These are phyloP conservation scores for Orussus abietinus DNA, from an alignment of 1,140 invertebrate species.

Conservation along the genomic window DNA sequence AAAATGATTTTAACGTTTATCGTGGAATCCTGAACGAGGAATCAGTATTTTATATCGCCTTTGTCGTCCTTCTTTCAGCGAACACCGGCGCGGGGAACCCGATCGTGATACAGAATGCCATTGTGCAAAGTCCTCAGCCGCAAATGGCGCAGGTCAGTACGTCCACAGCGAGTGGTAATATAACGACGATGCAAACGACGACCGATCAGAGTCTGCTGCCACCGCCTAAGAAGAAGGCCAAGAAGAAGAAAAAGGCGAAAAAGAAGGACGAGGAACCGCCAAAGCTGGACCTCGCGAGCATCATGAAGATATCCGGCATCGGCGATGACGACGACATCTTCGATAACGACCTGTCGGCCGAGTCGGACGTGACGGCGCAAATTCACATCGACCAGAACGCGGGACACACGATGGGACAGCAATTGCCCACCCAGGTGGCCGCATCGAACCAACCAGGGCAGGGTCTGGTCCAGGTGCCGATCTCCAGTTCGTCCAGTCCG, in stretches of 20 bases:
- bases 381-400: constrained; percentile 7
- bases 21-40: too few relatives aligned
- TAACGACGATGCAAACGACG: constrained; percentile 34
- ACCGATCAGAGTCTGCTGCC: constrained; percentile 46
- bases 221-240: constrained; percentile 51
- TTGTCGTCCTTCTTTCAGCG: constrained; percentile 33
- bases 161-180: constrained; percentile 23
- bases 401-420: constrained; percentile 13
- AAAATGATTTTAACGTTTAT: too few relatives aligned
- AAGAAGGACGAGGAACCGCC: constrained; percentile 56
- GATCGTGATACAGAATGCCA: constrained; percentile 51
- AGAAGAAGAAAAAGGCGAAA: constrained; percentile 53
- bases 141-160: constrained; percentile 43
- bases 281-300: constrained; percentile 54
- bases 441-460: constrained; percentile 28
- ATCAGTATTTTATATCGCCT: too few relatives aligned
- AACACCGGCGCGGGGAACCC: constrained; percentile 42
- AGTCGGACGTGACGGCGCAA: constrained; percentile 33
- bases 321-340: constrained; percentile 55
- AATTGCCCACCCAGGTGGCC: constrained; percentile 25
- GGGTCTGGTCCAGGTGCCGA: constrained; percentile 33
- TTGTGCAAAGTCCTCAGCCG: constrained; percentile 49
- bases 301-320: constrained; percentile 58
- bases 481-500: constrained; percentile 31
- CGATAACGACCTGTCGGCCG: constrained; percentile 39